Base-by-base conservation (phyloP, 1,140 invertebrate genomes). In the Gonatopus flavifemur region DNA sequence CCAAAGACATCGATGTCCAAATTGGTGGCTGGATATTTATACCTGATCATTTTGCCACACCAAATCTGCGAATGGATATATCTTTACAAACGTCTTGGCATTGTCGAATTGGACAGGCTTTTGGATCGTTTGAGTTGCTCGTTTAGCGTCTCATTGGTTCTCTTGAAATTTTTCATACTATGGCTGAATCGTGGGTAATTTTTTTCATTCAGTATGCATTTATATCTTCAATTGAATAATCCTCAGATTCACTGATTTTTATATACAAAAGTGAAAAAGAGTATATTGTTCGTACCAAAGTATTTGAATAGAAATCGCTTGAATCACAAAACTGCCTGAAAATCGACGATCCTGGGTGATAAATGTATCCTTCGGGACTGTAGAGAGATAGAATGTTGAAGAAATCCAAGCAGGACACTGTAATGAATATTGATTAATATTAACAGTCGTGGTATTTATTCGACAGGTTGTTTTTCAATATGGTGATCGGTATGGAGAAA, bases 381-480 rank as follows among this genome's bases (percentile, higher is more conserved):
- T n/a, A 18, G 20, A 32, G 16, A 15, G 16, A 35, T 24, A 32
- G 19, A 6, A 38, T 37, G 19, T 20, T 19, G 3, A 33, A 25
- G 30, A 20, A 10, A 7, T 30, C 35, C 20, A 37, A 16, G n/a
- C 4, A 9, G 5, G 8, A 6, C 21, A 2, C 24, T 44, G 15
- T 16, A 20, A 44, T 25, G n/a, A 15, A 24, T 52, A 22, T 19
- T 46, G 38, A 22, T 19, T 35, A 25, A 28, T 28, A 28, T 41
- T 21, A 18, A 22, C 18, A 13, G n/a, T 3, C 8, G 4, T 31
- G 33, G 18, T n/a, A 21, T 6, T 1, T 37, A 2, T 46, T 22
- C 12, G 30, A 7, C 31, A 59, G 57, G 41, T 18, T 50, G 39
- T 43, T 59, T 19, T 25, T 39, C 5, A 10, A 32, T 33, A 39